These are phyloP conservation scores for Talpa occidentalis DNA, from an alignment of 2,113 vertebrate species.

Conservation along the genomic window DNA sequence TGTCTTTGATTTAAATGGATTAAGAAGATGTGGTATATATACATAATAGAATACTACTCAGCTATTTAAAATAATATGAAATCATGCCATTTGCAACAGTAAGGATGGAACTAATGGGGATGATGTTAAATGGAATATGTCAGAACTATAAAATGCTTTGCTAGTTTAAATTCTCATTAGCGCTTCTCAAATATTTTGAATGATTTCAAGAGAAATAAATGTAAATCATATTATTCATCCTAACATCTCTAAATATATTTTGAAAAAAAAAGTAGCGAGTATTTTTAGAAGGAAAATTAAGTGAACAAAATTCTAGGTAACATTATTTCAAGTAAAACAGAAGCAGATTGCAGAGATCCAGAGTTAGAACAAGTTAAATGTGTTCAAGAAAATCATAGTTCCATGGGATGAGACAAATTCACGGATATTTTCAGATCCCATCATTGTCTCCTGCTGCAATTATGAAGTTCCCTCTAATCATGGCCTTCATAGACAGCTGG, in stretches of 20 bases:
- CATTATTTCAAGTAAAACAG: not conserved
- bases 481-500: no score
- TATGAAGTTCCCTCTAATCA: not conserved
- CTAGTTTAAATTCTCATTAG: not conserved
- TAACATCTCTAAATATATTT: not conserved
- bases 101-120: no score
- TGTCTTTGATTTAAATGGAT: no score
- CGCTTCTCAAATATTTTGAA: not conserved
- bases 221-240: not conserved
- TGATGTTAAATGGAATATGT: no score
- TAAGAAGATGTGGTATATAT: no score
- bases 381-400: not conserved
- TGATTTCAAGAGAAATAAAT: not conserved
- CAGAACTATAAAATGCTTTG: no score
- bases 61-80: no score
- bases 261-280: not conserved
- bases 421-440: not conserved
- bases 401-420: not conserved
- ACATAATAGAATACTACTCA: no score
- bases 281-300: not conserved
- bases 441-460: no score
- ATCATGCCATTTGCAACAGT: no score
- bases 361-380: not conserved
- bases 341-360: not conserved
- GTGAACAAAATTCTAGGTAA: not conserved